phyloP scores from a whole-genome alignment of 2,113 vertebrate species.

The Hypomesus transpacificus region DNA sequence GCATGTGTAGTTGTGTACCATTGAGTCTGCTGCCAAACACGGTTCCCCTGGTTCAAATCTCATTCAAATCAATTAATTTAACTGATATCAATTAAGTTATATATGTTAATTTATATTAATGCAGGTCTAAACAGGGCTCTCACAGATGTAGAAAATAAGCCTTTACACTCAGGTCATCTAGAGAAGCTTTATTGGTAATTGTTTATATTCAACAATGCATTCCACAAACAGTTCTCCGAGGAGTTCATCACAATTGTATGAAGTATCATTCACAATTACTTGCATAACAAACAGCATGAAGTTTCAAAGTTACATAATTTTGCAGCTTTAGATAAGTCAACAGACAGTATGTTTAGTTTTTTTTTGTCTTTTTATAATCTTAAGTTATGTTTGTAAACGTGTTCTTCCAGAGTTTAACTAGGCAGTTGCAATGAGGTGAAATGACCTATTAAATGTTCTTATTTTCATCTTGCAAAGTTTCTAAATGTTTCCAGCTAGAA shows the following conservation, averaged over 20 bases:
- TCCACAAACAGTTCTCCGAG: constrained; percentile 91
- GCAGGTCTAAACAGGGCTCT: too few relatives aligned
- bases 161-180: constrained; percentile 64
- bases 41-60: too few relatives aligned
- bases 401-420: constrained; percentile 72
- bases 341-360: constrained; percentile 64
- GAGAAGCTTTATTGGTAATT: constrained; percentile 97
- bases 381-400: constrained; percentile 75
- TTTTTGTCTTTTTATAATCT: constrained; percentile 28
- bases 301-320: constrained; percentile 79
- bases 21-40: too few relatives aligned
- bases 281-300: constrained; percentile 83
- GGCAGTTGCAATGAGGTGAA: constrained; percentile 73
- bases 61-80: too few relatives aligned
- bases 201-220: constrained; percentile 98
- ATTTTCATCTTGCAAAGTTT: constrained; percentile 62
- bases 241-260: constrained; percentile 84
- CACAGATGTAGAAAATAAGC: neutral
- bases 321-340: constrained; percentile 83
- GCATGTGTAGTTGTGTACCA: too few relatives aligned
- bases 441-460: constrained; percentile 58
- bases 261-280: constrained; percentile 84
- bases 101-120: too few relatives aligned
- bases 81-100: too few relatives aligned
- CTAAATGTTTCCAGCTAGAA: constrained; percentile 80